Evolutionary conservation across 2,888 invertebrate genomes (phyloP).

Genomic region (Melitaea athalia): DNA sequence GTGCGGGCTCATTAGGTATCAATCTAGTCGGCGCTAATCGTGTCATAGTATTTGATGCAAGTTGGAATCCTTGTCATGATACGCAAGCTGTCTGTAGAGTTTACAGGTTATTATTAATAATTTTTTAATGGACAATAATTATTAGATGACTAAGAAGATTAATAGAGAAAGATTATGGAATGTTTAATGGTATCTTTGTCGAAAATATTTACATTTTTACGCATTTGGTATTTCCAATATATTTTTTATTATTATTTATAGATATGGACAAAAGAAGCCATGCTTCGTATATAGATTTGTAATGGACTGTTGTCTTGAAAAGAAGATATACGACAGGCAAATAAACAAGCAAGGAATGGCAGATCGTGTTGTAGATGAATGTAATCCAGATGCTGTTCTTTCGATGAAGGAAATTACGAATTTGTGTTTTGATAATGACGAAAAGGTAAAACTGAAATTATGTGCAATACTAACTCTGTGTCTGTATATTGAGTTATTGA

Average conservation of each 20-base stretch:
- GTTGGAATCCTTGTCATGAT: constrained; percentile 99
- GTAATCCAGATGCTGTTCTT: constrained; percentile 97
- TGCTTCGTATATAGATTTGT: constrained; percentile 98
- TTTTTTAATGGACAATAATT: too few relatives aligned
- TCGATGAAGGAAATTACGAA: constrained; percentile 95
- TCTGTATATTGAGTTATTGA: too few relatives aligned
- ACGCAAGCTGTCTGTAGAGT: constrained; percentile 98
- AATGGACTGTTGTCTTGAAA: constrained; percentile 98
- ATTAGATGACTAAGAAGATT: too few relatives aligned
- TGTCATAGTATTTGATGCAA: constrained; percentile 98
- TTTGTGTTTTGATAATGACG: constrained; percentile 94
- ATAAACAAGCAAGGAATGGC: constrained; percentile 99
- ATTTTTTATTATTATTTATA: constrained; percentile 46
- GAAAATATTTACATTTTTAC: too few relatives aligned
- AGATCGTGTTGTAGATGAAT: constrained; percentile 98
- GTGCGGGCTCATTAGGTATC: constrained; percentile 98
- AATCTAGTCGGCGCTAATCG: constrained; percentile 98
- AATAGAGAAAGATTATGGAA: too few relatives aligned
- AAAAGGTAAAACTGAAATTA: constrained; percentile 65
- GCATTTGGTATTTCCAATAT: too few relatives aligned
- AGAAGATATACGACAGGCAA: constrained; percentile 99
- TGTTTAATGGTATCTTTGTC: too few relatives aligned
- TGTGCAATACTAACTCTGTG: background rate
- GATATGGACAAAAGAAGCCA: constrained; percentile 96
- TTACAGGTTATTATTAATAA: constrained; percentile 80